Evolutionary conservation across 2,888 invertebrate species (phyloP), one percentile per base, ranked within the genome.

Genomic region (Elmis aenea): DNA sequence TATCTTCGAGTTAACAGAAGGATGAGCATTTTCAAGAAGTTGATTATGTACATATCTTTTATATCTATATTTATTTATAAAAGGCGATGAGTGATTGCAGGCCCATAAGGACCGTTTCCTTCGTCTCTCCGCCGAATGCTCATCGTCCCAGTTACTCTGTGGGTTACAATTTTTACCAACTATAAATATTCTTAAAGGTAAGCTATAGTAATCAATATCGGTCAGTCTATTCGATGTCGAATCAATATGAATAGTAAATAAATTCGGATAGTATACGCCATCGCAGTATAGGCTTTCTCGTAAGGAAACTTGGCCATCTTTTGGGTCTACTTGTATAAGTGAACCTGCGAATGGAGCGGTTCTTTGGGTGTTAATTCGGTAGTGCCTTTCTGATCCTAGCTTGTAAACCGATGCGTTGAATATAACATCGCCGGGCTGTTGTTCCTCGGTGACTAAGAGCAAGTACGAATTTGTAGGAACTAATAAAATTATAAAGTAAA

Each of bases 231-330:
- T 85, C 44, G 88, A 85, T 30, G 84, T 85, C 18, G 90, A 90
- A 62, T 91, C 90, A 42, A 91, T 82, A 66, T 88, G 86, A 59
- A 89, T 78, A 3, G 88, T 89, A 64, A 91, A 89, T 35, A 90
- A 74, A 56, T 84, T 84, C 0, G 90, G 89, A 60, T 90, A 89
- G 49, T 82, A 81, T 16, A 86, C 73, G 43, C 88, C 88, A 56
- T 87, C 83, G 66, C 90, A 90, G 58, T 81, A 76, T 8, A 90
- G 69, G 33, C 74, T 74, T 55, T 82, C 81, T 47, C 79, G 75
- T 20, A 90, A 69, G n/a, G 77, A 77, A 36, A 89, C 83, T 47
- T 81, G 76, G 9, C 89, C 90, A 45, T 76, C 79, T 55, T 80
- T 80, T 35, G 78, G 75, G 65, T 85, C 82, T 38, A 91, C 86